These are phyloP conservation scores for Drosophila bipectinata DNA, from an alignment of 1,140 invertebrate species.

Conservation along the genomic window DNA sequence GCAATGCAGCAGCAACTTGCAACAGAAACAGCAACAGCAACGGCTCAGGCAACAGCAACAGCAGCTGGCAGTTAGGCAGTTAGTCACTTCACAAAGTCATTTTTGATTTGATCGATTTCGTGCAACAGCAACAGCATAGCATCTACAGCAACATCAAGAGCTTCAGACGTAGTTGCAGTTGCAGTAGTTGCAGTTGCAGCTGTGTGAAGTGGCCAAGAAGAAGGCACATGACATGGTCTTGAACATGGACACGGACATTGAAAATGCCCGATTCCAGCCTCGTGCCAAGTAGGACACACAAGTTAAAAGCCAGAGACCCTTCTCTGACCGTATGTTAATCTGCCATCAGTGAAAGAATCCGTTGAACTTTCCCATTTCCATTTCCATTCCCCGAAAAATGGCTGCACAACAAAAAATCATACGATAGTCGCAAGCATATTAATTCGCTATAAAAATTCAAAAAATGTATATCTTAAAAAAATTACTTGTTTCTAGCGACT, in stretches of 20 bases:
- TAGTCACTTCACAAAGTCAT: constrained; percentile 82
- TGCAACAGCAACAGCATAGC: constrained; percentile 55
- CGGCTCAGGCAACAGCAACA: constrained; percentile 48
- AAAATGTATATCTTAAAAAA: too few relatives aligned
- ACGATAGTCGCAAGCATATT: not conserved
- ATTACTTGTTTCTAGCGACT: too few relatives aligned
- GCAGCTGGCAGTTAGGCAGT: constrained; percentile 79
- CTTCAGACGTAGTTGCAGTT: constrained; percentile 41
- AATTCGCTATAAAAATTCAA: too few relatives aligned
- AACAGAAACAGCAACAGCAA: constrained; percentile 10
- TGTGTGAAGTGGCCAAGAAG: constrained; percentile 67
- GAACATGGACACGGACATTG: constrained; percentile 74
- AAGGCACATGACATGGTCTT: constrained; percentile 75
- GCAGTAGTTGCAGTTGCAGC: constrained; percentile 47
- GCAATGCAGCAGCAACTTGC: constrained; percentile 33
- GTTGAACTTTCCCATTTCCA: constrained; percentile 66
- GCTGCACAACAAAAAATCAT: constrained; percentile 12
- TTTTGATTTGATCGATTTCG: constrained; percentile 83
- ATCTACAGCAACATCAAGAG: constrained; percentile 34
- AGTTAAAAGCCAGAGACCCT: constrained; percentile 50
- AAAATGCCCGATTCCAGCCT: constrained; percentile 45
- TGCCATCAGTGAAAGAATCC: constrained; percentile 74
- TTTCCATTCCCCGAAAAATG: constrained; percentile 32
- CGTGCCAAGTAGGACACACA: constrained; percentile 67
- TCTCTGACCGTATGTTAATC: constrained; percentile 79